Evolutionary conservation across 2,797 vertebrate species (phyloP), one percentile per base, ranked within the genome.

Genomic region (Cetoscarus ocellatus): DNA sequence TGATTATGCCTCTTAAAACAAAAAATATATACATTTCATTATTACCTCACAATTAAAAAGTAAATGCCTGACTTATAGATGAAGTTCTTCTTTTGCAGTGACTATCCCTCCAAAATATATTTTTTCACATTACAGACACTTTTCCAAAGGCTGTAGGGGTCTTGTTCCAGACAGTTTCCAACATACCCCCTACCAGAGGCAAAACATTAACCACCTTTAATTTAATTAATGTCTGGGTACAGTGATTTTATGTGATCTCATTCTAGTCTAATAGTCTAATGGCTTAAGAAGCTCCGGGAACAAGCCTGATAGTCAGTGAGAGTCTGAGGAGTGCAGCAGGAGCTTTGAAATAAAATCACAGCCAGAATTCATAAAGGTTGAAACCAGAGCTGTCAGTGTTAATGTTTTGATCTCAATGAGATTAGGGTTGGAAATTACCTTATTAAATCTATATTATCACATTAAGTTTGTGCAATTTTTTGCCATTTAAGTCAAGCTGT

Each of bases 211-310:
- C 47, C 34, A 47, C 68, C 52, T 67, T 48, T 77, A 72, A 77
- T 81, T 85, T 63, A 83, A 87, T 87, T 68, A 83, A 76, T 57
- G 62, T 65, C 49, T 67, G 50, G 55, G 72, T 68, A 74, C 73
- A 84, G 70, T 75, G 53, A 64, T 70, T 84, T 83, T 61, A 73
- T 82, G 71, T 72, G 55, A 70, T 76, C 65, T 73, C 65, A 72
- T 70, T 80, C 72, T 51, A 59, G 43, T 59, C 54, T 40, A 79
- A 75, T 78, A 59, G 43, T 59, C 54, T 40, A 79, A 75, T 78
- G 54, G 39, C 66, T 76, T 81, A 66, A 72, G 65, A 73, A 65
- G 61, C 60, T 61, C n/a, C 39, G 49, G 61, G 11, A 81, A 65
- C 39, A 67, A 57, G 50, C 49, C 27, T 65, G 49, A 27, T 38